Base-by-base conservation (phyloP, 2,797 vertebrate genomes). In the Acomys russatus region DNA sequence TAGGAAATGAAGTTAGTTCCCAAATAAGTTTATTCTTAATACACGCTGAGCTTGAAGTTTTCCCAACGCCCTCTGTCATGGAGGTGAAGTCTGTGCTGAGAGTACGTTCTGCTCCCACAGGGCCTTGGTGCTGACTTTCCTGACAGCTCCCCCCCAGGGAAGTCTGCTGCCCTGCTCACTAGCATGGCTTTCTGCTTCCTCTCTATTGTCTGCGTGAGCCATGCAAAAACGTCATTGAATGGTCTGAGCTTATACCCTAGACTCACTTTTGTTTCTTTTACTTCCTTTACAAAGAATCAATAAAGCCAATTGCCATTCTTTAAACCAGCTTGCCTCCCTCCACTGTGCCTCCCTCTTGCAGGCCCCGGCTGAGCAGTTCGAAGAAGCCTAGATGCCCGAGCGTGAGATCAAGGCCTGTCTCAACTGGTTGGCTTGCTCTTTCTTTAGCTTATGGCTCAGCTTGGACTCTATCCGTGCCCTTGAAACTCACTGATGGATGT, bases 201-300 rank as follows among this genome's bases (percentile, higher is more conserved):
- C 63, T 25, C 61, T 15, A 63, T 78, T 90, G 61, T 33, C 23
- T 68, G 33, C 91, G 22, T 85, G 73, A 90, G 49, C 49, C 59
- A 25, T 0, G 4, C 9, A 66, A 83, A 93, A 88, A 22, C 20
- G 25, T 28, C 44, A 10, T n/a, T 71, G 51, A 74, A 71, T 56
- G 70, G 56, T 78, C 68, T 33, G 25, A 70, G 51, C 35, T 88
- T 91, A 59, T 61, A 33, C 90, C 84, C 38, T 35, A 30, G 44
- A 88, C 1, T n/a, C 10, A 18, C 44, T 79, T 91, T 90, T 61
- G 66, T 83, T 95, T 86, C 80, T 90, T 95, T 82, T 59, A 73
- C 44, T 71, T 59, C 78, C 33, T 93, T 93, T 77, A 88, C 80
- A 73, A 90, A 88, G 59, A 61, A 30, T 30, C 51, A 77, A 70